Evolutionary conservation across 2,888 invertebrate species (phyloP), one percentile per base, ranked within the genome.

Genomic region (Pollenia angustigena): DNA sequence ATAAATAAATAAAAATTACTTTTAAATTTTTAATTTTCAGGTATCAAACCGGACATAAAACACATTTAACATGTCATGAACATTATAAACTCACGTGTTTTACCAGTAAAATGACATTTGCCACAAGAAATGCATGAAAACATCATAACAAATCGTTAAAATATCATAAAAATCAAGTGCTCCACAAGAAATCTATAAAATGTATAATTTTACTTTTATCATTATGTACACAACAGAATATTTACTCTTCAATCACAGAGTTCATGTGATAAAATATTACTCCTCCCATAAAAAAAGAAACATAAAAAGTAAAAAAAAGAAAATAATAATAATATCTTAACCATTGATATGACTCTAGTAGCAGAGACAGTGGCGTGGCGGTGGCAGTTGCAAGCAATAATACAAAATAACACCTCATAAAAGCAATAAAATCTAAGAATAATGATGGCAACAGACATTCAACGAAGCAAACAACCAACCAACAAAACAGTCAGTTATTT

Each of bases 131-230:
- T 69, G 12, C 16, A 60, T 46, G 40, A 72, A 68, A 71, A 88
- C 90, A 90, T 90, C 91, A 91, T 90, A 92, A 92, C 91, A 92
- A 92, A 92, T 90, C 92, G 91, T 92, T 91, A 92, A 92, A 92
- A 90, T 87, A 85, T 87, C 88, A 91, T 92, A 90, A 92, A 92
- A 91, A 88, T 88, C 81, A 89, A 89, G 90, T 62, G 1, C 50
- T 85, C 82, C 42, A 48, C 46, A 79, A 83, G 23, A 72, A 32
- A 42, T 46, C 89, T 90, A 90, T 90, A 88, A 90, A 88, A 85
- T 90, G 90, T 90, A 90, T 90, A 90, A 90, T 90, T 90, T 90
- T 89, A 90, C 89, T 90, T 90, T 89, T 90, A 89, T 90, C 78
- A 46, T n/a, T n/a, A n/a, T n/a, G n/a, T 6, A 52, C 11, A 56